These are phyloP conservation scores for Chaenocephalus aceratus DNA, from an alignment of 2,113 vertebrate genomes.

Conservation along the genomic window DNA sequence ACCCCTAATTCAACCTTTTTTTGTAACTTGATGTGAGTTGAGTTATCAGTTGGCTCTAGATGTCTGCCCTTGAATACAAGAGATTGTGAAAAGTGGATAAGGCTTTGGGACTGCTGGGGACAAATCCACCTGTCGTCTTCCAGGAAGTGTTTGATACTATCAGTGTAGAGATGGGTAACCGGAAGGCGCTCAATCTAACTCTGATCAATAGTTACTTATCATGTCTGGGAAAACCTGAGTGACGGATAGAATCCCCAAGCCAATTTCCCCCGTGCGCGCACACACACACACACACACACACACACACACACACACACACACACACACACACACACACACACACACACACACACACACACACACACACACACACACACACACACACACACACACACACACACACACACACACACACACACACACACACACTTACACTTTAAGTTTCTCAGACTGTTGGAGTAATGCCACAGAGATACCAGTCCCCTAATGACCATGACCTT, in stretches of 20 bases:
- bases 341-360: too few relatives aligned
- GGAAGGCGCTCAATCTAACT: slow-evolving; percentile 63
- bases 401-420: too few relatives aligned
- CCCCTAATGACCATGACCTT: slow-evolving; percentile 50
- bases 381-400: too few relatives aligned
- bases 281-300: not conserved
- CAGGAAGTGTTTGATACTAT: slow-evolving; percentile 74
- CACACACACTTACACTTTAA: slow-evolving; percentile 1
- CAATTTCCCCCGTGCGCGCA: not conserved
- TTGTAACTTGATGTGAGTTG: not conserved
- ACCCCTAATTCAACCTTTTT: too few relatives aligned
- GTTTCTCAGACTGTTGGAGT: slow-evolving; percentile 28
- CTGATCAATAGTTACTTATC: slow-evolving; percentile 81
- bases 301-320: too few relatives aligned
- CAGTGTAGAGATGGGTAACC: slow-evolving; percentile 62
- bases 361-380: too few relatives aligned
- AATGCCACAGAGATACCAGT: slow-evolving; percentile 30
- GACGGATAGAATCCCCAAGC: slow-evolving; percentile 39
- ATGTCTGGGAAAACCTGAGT: slow-evolving; percentile 69
- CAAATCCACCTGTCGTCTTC: slow-evolving; percentile 66
- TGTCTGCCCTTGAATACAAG: slow-evolving; percentile 33
- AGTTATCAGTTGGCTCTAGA: slow-evolving; percentile 29
- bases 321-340: not conserved
- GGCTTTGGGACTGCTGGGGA: slow-evolving; percentile 41
- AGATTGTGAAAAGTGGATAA: slow-evolving; percentile 35